Percentiles rank a stretch among this genome's conserved stretches.
phyloP scores from a whole-genome alignment of 1,140 invertebrate genomes.

The Melitaea cinxia region DNA sequence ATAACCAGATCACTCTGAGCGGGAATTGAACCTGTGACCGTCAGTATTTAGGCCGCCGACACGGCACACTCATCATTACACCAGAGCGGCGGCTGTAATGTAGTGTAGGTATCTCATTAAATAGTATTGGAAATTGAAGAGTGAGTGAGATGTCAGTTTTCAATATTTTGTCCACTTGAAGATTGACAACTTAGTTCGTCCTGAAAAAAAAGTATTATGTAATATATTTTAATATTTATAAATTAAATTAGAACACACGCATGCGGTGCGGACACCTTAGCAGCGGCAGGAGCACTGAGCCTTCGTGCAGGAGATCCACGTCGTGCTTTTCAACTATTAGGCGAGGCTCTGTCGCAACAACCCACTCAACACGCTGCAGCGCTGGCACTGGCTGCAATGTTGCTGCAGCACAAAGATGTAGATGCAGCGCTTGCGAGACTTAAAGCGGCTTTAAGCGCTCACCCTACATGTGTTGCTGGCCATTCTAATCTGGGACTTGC shows the following conservation, averaged over 20 bases:
- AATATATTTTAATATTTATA: no score
- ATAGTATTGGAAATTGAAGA: no score
- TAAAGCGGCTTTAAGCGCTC: slow-evolving; percentile 62
- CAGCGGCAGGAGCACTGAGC: slow-evolving; percentile 64
- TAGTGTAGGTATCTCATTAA: no score
- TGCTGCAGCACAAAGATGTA: slow-evolving; percentile 67
- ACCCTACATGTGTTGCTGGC: slow-evolving; percentile 68
- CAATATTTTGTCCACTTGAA: no score
- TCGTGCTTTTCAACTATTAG: slow-evolving; percentile 67
- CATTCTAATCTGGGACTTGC: slow-evolving; percentile 67
- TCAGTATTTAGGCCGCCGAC: no score
- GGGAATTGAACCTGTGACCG: no score
- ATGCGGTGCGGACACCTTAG: slow-evolving; percentile 69
- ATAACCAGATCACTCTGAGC: no score
- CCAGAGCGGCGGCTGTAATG: no score
- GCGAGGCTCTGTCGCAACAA: slow-evolving; percentile 63
- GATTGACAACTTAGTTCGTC: no score
- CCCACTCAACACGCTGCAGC: slow-evolving; percentile 69
- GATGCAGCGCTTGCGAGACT: slow-evolving; percentile 65
- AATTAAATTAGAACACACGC: slow-evolving; percentile 37
- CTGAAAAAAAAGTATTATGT: no score
- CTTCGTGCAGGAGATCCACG: slow-evolving; percentile 64
- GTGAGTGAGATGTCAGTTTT: no score
- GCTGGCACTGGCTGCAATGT: slow-evolving; percentile 69
- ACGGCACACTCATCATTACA: no score